phyloP scores from a whole-genome alignment of 2,113 vertebrate genomes.

The Sander vitreus region DNA sequence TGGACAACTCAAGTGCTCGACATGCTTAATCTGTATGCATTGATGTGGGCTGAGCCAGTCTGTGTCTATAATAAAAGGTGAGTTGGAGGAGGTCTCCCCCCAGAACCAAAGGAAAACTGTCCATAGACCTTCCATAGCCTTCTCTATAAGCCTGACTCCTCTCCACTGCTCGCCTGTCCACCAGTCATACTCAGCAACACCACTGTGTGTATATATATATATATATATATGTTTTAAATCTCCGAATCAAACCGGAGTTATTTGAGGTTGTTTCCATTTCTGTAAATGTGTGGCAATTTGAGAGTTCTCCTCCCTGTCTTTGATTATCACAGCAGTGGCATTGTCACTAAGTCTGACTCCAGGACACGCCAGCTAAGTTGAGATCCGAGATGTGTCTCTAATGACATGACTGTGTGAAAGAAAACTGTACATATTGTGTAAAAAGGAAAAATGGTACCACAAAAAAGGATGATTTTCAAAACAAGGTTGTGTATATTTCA shows the following conservation, averaged over 20 bases:
- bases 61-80: slow-evolving; percentile 61
- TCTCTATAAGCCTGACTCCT: slow-evolving; percentile 67
- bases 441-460: slow-evolving; percentile 40
- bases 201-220: not conserved
- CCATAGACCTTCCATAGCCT: slow-evolving; percentile 80
- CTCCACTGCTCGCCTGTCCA: slow-evolving; percentile 58
- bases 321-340: slow-evolving; percentile 45
- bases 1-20: slow-evolving; percentile 58
- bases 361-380: slow-evolving; percentile 62
- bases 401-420: slow-evolving; percentile 92
- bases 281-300: slow-evolving; percentile 16
- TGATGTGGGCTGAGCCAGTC: slow-evolving; percentile 60
- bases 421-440: slow-evolving; percentile 95
- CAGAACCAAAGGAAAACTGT: slow-evolving; percentile 82
- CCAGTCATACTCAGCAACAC: slow-evolving; percentile 48
- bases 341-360: slow-evolving; percentile 61
- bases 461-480: slow-evolving; percentile 81
- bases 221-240: slow-evolving; percentile 1
- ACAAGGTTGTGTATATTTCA: slow-evolving; percentile 97
- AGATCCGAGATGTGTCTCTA: slow-evolving; percentile 84
- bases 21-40: slow-evolving; percentile 71
- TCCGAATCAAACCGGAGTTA: slow-evolving; percentile 19
- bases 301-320: not conserved
- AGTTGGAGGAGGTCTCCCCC: slow-evolving; percentile 51
- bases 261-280: slow-evolving; percentile 23